These are phyloP conservation scores for Sycobia sp. DNA, from an alignment of 1,140 invertebrate genomes.

Conservation along the genomic window DNA sequence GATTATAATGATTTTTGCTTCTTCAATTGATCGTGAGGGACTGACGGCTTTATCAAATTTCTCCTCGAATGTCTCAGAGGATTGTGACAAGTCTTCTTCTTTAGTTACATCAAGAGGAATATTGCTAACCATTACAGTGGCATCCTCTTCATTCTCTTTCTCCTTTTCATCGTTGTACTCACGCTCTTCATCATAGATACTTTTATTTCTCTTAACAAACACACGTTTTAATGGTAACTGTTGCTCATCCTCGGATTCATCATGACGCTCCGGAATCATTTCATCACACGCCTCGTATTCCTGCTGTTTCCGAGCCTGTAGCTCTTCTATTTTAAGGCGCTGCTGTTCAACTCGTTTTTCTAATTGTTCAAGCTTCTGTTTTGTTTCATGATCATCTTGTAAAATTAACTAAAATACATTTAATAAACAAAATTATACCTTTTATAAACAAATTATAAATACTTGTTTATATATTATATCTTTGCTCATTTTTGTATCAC, in stretches of 20 bases:
- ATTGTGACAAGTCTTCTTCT: slow-evolving; percentile 2
- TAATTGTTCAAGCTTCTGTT: slow-evolving; percentile 53
- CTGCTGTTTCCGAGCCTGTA: slow-evolving; percentile 55
- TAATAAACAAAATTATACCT: too few species aligned
- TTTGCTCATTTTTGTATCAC: not conserved
- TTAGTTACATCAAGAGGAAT: not conserved
- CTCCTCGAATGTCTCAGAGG: not conserved
- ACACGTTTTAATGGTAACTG: slow-evolving; percentile 58
- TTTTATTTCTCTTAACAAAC: slow-evolving; percentile 59
- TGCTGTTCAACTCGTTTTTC: slow-evolving; percentile 58
- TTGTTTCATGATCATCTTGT: slow-evolving; percentile 52
- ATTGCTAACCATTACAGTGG: not conserved
- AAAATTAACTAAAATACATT: slow-evolving; percentile 14
- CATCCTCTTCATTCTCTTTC: slow-evolving; percentile 23
- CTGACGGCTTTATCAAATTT: slow-evolving; percentile 5
- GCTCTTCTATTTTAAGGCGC: slow-evolving; percentile 56
- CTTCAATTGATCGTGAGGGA: slow-evolving; percentile 9
- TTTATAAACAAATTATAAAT: too few species aligned
- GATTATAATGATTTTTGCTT: slow-evolving; percentile 45
- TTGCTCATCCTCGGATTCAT: slow-evolving; percentile 59
- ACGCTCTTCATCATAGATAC: slow-evolving; percentile 58
- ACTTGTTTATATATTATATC: not conserved
- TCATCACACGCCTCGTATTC: slow-evolving; percentile 55
- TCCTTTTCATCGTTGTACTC: slow-evolving; percentile 50
- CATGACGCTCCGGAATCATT: slow-evolving; percentile 56